Percentiles rank a stretch among this genome's conserved stretches.
phyloP scores from a whole-genome alignment of 2,888 invertebrate genomes.

The Patella caerulea region DNA sequence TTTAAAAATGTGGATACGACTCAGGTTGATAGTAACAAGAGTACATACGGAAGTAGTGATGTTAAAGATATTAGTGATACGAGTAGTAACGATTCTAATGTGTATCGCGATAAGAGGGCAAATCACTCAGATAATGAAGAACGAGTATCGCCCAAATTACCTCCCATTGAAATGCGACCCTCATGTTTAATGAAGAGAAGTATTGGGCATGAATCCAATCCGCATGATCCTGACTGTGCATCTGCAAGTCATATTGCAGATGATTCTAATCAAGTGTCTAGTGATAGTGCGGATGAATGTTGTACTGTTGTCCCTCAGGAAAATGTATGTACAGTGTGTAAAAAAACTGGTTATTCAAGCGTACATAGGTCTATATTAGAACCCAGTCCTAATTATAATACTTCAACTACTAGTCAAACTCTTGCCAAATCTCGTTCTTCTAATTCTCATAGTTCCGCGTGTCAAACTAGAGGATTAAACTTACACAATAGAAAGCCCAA shows the following conservation, averaged over 20 bases:
- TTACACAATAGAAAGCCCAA: neutral
- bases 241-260: neutral
- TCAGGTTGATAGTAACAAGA: slow-evolving; percentile 49
- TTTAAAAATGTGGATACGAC: slow-evolving; percentile 32
- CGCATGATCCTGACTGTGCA: neutral
- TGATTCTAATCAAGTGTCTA: neutral
- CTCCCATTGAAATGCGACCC: slow-evolving; percentile 23
- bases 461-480: slow-evolving; percentile 4
- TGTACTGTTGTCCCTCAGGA: slow-evolving; percentile 16
- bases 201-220: neutral
- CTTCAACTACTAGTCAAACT: slow-evolving; percentile 31
- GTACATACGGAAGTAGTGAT: slow-evolving; percentile 59
- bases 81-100: slow-evolving; percentile 55
- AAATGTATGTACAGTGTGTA: slow-evolving; percentile 13
- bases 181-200: slow-evolving; percentile 14
- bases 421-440: slow-evolving; percentile 17
- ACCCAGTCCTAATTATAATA: neutral
- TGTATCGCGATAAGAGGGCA: slow-evolving; percentile 32
- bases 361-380: slow-evolving; percentile 9
- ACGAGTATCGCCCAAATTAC: slow-evolving; percentile 17
- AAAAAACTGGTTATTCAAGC: neutral
- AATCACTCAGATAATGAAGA: slow-evolving; percentile 31
- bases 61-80: slow-evolving; percentile 51
- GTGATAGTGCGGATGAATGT: slow-evolving; percentile 17
- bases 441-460: neutral